Conservation (phyloP, 2,888 invertebrate species). For the Metacarcinus magister region DNA sequence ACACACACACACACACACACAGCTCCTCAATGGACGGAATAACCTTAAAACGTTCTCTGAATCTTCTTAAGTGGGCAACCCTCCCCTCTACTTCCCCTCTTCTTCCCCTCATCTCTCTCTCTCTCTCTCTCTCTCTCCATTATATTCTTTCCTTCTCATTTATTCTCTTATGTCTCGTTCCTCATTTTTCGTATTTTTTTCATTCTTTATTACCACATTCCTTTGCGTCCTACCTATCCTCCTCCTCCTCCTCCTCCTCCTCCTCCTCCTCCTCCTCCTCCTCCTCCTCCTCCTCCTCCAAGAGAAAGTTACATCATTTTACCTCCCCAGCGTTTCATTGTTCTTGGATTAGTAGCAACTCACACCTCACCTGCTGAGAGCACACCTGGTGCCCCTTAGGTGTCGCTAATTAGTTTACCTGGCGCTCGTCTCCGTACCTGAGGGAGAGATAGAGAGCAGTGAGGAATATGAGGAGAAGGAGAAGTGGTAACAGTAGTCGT, state of each 20-base stretch:
- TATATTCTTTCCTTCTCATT: background rate
- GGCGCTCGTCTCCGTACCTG: background rate
- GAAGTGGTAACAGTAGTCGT: background rate
- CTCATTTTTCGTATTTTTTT: background rate
- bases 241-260: background rate
- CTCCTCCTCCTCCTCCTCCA: background rate
- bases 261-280: background rate
- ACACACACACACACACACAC: slow-evolving; percentile 43
- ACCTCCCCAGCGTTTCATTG: background rate
- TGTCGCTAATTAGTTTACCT: background rate
- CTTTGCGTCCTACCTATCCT: background rate
- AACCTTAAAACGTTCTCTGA: background rate
- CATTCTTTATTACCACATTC: background rate
- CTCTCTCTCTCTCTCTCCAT: background rate
- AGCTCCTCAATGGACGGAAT: background rate
- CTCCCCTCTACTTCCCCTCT: background rate
- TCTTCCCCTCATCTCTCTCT: background rate
- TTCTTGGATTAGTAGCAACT: background rate
- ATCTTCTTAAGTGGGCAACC: background rate
- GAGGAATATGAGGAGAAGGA: background rate
- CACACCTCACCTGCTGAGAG: background rate
- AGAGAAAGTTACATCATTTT: background rate
- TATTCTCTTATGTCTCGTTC: background rate
- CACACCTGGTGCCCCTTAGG: background rate
- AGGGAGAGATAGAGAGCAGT: background rate